Evolutionary conservation across 2,797 vertebrate genomes (phyloP).

Genomic region (Sebastes hubbsi): DNA sequence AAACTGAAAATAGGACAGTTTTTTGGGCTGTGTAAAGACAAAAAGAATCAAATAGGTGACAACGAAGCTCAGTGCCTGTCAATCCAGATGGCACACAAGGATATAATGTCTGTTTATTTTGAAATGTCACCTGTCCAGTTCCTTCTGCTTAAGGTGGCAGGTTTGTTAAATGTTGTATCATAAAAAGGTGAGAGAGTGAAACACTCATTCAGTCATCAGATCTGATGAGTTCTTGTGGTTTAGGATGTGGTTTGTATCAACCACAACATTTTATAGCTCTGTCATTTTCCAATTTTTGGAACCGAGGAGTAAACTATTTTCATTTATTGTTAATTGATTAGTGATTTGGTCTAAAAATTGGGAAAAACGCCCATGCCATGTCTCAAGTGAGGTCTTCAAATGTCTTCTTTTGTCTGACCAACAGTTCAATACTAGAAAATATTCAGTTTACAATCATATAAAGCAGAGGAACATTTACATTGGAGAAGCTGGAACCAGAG

Average conservation of each 20-base stretch:
- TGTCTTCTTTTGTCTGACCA: not conserved
- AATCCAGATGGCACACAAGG: not conserved
- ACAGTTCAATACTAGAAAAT: not conserved
- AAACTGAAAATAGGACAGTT: not conserved
- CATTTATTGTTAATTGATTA: not conserved
- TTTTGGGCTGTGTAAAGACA: not conserved
- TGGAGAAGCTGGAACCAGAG: not conserved
- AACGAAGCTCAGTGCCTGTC: not conserved
- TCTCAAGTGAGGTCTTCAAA: not conserved
- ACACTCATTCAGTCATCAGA: not conserved
- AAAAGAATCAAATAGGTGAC: not conserved
- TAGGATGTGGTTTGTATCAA: not conserved
- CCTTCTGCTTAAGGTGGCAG: not conserved
- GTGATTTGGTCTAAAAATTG: not conserved
- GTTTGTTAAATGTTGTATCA: not conserved
- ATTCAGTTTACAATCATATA: not conserved
- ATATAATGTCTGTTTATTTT: slow-evolving; percentile 4
- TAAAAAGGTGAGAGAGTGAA: not conserved
- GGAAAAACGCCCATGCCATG: not conserved
- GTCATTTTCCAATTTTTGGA: not conserved
- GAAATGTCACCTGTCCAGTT: not conserved
- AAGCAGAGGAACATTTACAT: not conserved
- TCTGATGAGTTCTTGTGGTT: not conserved
- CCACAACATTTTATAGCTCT: not conserved
- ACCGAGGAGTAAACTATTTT: not conserved